Evolutionary conservation across 2,888 invertebrate species (phyloP).

Genomic region (Tanypteryx hageni): DNA sequence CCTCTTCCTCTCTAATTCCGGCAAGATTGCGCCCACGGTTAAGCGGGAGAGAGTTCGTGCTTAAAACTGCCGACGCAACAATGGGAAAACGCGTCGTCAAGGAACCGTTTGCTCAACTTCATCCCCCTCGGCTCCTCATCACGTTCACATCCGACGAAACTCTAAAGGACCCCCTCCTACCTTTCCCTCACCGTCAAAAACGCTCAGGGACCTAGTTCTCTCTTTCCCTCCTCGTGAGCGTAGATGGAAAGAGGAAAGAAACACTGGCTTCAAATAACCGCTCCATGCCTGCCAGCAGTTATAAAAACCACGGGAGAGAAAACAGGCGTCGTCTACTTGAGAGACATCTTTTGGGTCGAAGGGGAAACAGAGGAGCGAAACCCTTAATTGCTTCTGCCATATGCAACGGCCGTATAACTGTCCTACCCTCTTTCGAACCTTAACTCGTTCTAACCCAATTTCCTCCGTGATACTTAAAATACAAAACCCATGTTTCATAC

Average conservation of each 20-base stretch:
- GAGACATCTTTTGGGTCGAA: neutral
- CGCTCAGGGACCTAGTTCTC: neutral
- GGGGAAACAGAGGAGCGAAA: neutral
- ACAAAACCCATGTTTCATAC: neutral
- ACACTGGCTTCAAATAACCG: neutral
- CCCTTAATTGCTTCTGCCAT: conserved; percentile 57
- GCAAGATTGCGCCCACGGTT: neutral
- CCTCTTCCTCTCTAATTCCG: neutral
- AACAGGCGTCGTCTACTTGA: neutral
- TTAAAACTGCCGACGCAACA: neutral
- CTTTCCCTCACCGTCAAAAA: conserved; percentile 18
- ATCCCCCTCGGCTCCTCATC: neutral
- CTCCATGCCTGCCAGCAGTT: neutral
- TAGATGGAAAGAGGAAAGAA: neutral
- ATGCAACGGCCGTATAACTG: neutral
- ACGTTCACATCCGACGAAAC: too few relatives aligned
- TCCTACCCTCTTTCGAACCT: neutral
- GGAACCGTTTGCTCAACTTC: conserved; percentile 5
- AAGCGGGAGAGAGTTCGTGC: neutral
- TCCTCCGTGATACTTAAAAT: neutral
- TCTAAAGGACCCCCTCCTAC: neutral
- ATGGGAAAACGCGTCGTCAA: neutral
- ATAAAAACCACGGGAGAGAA: conserved; percentile 29
- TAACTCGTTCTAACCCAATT: conserved; percentile 23
- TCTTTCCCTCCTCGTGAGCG: neutral